Conservation (phyloP, 2,888 invertebrate genomes). For the Drosophila monieri region DNA sequence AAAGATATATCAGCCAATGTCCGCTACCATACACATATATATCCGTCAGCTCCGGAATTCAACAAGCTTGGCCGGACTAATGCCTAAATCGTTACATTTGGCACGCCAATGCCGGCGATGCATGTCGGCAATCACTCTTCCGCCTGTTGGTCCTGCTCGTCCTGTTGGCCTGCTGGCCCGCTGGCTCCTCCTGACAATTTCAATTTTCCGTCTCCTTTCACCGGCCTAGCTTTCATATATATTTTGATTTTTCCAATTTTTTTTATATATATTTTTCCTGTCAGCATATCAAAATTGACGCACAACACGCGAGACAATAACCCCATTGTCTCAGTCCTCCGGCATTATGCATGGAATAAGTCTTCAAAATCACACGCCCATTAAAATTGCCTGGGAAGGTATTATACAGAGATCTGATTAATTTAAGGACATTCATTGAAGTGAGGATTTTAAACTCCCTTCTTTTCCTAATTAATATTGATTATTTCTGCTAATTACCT, state of each 20-base stretch:
- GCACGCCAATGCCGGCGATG: constrained; percentile 68
- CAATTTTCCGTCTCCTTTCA: constrained; percentile 50
- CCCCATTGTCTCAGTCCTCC: constrained; percentile 2
- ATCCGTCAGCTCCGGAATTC: constrained; percentile 19
- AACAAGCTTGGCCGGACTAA: constrained; percentile 36
- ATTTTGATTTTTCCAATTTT: neutral
- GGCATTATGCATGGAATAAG: constrained; percentile 16
- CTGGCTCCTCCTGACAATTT: constrained; percentile 50
- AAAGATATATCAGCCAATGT: constrained; percentile 69
- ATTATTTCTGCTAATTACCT: neutral
- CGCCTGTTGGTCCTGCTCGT: constrained; percentile 41
- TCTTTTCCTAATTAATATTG: neutral
- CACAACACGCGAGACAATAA: constrained; percentile 54
- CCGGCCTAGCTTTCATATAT: neutral
- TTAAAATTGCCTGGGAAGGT: neutral
- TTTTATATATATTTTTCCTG: neutral
- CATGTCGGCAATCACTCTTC: constrained; percentile 75
- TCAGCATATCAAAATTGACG: constrained; percentile 49
- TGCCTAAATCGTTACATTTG: constrained; percentile 59
- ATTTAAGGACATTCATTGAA: neutral
- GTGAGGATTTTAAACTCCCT: no score
- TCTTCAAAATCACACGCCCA: constrained; percentile 28
- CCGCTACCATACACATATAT: constrained; percentile 9
- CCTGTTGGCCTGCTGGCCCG: neutral
- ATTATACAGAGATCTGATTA: neutral